phyloP scores from a whole-genome alignment of 2,113 vertebrate species.

The Narcine bancroftii region DNA sequence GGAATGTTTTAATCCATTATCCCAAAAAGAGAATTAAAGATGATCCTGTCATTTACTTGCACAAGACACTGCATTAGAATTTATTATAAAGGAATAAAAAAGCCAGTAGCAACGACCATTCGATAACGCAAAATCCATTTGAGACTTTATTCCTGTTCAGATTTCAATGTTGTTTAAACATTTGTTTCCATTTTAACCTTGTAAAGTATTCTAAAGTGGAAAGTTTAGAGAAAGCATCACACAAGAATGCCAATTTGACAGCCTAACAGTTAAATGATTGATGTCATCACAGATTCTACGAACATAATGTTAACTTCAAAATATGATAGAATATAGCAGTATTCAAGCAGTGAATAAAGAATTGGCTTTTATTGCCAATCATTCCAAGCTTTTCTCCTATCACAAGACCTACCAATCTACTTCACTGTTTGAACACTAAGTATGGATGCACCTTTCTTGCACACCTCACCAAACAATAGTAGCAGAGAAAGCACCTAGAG shows the following conservation, averaged over 20 bases:
- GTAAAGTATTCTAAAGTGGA: background rate
- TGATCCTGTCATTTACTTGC: background rate
- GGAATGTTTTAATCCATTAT: conserved; percentile 32
- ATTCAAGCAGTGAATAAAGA: background rate
- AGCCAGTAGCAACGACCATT: background rate
- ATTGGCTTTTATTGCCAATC: background rate
- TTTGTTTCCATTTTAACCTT: background rate
- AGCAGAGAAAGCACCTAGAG: background rate
- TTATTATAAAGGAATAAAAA: background rate
- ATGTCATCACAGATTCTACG: background rate
- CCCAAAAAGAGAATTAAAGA: background rate
- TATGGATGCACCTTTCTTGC: background rate
- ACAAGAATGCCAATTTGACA: background rate
- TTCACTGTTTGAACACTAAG: background rate
- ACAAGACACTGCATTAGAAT: background rate
- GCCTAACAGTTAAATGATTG: background rate
- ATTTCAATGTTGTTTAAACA: background rate
- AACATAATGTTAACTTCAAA: background rate
- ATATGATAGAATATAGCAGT: background rate
- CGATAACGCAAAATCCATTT: background rate
- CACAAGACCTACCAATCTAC: background rate
- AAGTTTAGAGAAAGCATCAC: background rate
- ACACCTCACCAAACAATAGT: background rate
- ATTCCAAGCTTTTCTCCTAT: background rate
- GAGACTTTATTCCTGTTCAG: background rate